Evolutionary conservation across 2,888 invertebrate genomes (phyloP).

Genomic region (Tetheella fluctuosa): DNA sequence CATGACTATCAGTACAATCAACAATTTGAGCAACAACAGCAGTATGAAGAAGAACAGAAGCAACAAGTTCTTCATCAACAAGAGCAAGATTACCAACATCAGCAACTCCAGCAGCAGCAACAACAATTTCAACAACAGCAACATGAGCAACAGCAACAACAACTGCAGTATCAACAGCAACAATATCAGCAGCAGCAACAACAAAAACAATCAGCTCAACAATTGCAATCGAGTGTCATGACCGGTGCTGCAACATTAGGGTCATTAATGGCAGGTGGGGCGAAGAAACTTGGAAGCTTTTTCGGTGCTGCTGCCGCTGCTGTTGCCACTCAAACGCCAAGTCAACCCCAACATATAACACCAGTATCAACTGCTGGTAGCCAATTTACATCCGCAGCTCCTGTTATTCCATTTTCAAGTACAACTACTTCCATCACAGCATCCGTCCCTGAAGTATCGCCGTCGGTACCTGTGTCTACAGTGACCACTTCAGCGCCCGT

Average conservation of each 20-base stretch:
- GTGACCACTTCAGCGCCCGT: constrained; percentile 66
- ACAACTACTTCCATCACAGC: constrained; percentile 63
- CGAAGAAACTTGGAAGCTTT: constrained; percentile 78
- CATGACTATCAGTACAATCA: constrained; percentile 37
- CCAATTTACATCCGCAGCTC: constrained; percentile 59
- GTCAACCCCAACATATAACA: constrained; percentile 48
- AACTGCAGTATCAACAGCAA: constrained; percentile 52
- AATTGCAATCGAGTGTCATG: constrained; percentile 70
- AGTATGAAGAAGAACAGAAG: constrained; percentile 49
- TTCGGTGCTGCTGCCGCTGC: constrained; percentile 80
- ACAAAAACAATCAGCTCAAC: constrained; percentile 68
- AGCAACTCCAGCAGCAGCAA: constrained; percentile 44
- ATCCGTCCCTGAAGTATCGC: constrained; percentile 73
- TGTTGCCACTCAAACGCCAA: constrained; percentile 62
- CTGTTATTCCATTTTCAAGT: constrained; percentile 64
- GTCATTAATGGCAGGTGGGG: constrained; percentile 79
- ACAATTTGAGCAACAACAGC: constrained; percentile 40
- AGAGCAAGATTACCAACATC: constrained; percentile 42
- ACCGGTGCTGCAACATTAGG: constrained; percentile 79
- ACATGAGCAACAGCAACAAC: constrained; percentile 51
- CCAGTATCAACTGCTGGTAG: constrained; percentile 49
- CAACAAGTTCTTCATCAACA: constrained; percentile 51
- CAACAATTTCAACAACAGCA: constrained; percentile 47
- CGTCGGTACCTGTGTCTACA: constrained; percentile 64
- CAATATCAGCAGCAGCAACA: constrained; percentile 64